Evolutionary conservation across 2,113 vertebrate genomes (phyloP).

Genomic region (Elachura formosa): DNA sequence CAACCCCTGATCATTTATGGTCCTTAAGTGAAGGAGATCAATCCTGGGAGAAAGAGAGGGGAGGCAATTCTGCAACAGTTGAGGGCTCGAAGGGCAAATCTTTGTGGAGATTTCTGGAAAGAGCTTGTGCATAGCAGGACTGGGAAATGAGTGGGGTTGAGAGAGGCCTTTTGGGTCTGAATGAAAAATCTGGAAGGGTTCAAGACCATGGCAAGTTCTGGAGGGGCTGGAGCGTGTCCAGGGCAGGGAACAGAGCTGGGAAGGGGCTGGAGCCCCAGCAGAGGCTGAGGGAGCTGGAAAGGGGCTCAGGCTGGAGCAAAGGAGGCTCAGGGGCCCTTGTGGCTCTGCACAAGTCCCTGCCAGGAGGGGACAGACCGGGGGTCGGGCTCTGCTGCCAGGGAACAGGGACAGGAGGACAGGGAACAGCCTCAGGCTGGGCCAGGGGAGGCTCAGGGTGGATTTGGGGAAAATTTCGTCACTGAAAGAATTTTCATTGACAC

Average conservation of each 20-base stretch:
- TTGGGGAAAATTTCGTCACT: rapidly evolving
- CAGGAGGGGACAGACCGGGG: background rate
- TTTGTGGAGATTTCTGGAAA: background rate
- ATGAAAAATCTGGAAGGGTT: background rate
- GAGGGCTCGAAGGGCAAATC: background rate
- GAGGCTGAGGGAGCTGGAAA: background rate
- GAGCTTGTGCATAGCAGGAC: background rate
- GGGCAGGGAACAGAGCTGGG: background rate
- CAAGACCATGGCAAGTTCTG: no score
- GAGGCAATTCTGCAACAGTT: background rate
- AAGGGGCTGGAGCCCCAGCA: background rate
- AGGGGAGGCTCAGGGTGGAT: rapidly evolving
- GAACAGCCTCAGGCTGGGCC: background rate
- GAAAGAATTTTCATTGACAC: rapidly evolving
- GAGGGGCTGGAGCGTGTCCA: background rate
- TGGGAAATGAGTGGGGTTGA: background rate
- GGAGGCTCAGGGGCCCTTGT: background rate
- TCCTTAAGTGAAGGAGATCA: background rate
- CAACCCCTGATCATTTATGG: background rate
- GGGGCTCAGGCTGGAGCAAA: background rate
- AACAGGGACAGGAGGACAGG: background rate
- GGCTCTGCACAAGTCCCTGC: background rate
- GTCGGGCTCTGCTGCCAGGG: background rate
- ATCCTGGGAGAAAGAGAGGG: background rate
- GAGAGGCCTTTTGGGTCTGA: background rate